Conservation (phyloP, 2,797 vertebrate species). For the Typhlichthys eigenmanni region DNA sequence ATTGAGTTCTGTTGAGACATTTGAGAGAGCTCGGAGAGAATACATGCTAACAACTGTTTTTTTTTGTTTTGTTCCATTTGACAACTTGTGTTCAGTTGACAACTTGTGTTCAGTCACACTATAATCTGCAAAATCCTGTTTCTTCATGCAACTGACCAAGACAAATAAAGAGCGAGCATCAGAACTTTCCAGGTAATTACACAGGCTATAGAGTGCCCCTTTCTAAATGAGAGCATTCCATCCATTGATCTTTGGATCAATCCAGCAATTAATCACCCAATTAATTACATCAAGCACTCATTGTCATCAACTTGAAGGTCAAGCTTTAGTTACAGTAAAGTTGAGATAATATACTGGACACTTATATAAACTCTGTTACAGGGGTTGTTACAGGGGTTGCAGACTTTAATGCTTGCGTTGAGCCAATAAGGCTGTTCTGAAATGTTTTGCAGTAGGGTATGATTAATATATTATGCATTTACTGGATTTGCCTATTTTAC, state of each 20-base stretch:
- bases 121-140: background rate
- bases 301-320: constrained; percentile 51
- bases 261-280: constrained; percentile 73
- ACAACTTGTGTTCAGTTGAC: no score
- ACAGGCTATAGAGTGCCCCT: constrained; percentile 23
- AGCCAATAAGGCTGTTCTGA: constrained; percentile 3
- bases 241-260: constrained; percentile 67
- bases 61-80: no score
- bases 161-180: constrained; percentile 35
- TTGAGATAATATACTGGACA: background rate
- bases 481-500: no score
- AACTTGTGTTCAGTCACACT: no score
- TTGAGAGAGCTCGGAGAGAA: no score
- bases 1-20: no score
- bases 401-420: background rate
- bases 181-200: constrained; percentile 55
- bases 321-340: constrained; percentile 12
- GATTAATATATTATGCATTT: no score
- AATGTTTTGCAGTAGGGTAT: background rate
- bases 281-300: constrained; percentile 64
- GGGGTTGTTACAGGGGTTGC: background rate
- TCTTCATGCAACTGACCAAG: constrained; percentile 9
- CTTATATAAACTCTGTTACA: background rate
- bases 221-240: constrained; percentile 36
- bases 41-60: no score